These are phyloP conservation scores for Leptinotarsa rubiginosa DNA, from an alignment of 2,888 invertebrate species.

Conservation along the genomic window DNA sequence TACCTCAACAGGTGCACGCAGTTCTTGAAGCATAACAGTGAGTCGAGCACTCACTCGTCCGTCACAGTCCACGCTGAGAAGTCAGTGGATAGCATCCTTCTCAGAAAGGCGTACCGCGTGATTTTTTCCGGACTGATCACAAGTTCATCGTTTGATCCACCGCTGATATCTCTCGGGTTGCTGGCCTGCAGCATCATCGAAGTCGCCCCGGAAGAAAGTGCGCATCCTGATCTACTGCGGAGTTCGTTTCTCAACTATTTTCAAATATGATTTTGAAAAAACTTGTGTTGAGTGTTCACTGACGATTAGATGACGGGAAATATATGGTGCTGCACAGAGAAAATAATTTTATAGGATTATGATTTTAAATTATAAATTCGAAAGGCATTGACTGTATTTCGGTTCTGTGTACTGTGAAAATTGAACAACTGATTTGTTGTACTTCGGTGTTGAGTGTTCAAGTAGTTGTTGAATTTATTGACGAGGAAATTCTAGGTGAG, in stretches of 20 bases:
- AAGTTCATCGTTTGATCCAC: constrained; percentile 48
- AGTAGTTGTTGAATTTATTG: not conserved
- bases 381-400: not conserved
- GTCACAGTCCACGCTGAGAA: constrained; percentile 66
- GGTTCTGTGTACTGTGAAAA: not conserved
- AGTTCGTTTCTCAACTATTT: not conserved
- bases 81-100: constrained; percentile 56
- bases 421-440: constrained; percentile 7
- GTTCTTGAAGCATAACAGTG: constrained; percentile 67
- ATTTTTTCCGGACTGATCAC: constrained; percentile 40
- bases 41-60: constrained; percentile 66
- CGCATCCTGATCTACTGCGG: not conserved
- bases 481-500: not conserved
- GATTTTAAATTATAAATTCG: not conserved
- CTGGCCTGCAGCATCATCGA: constrained; percentile 46
- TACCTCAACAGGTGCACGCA: constrained; percentile 66
- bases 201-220: constrained; percentile 38
- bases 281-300: constrained; percentile 13
- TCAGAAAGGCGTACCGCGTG: constrained; percentile 50
- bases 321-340: not conserved
- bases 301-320: not conserved
- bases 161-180: constrained; percentile 50
- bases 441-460: constrained; percentile 2
- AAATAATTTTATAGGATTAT: not conserved
- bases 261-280: constrained; percentile 1